Base-by-base conservation (phyloP, 2,888 invertebrate species). In the Pseudococcus viburni region DNA sequence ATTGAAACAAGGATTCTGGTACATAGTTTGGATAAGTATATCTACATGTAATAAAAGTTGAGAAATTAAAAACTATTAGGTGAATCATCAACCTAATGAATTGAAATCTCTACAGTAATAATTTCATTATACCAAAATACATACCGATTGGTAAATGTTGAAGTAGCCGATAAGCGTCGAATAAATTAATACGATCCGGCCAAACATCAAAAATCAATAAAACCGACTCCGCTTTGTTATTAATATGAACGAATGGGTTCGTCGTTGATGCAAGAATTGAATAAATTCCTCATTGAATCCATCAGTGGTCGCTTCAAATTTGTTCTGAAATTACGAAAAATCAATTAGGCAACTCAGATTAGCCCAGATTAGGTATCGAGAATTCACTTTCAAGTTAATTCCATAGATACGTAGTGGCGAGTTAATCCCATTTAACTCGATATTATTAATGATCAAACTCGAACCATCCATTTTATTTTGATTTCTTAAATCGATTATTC, bases 181-280 rank as follows among this genome's bases (percentile, higher is more conserved):
- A 77, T 77, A 19, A 19, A 83, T 83, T 83, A 83, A 73, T 73
- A 7, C 12, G 12, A 19, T 11, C 11, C 46, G 19, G 3, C 80
- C 19, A 4, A 83, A 83, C 80, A 83, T 19, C 80, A 46, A 83
- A 83, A 83, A 42, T 83, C 80, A 83, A 83, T 83, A 83, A 83
- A 83, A 8, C 73, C 46, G 80, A 46, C 46, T n/a, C 19, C 19
- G 19, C 1, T 11, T 83, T 83, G 19, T 19, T 83, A n/a, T 33
- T n/a, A 83, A 83, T 64, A 46, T 46, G 26, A 46, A 11, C 80
- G 80, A 83, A 83, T 12, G 80, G 19, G 9, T 83, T 42, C 22
- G 17, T 83, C 46, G 19, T 83, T 46, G 26, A 83, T 17, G 46
- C 80, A 7, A 83, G 39, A 46, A 46, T 83, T 33, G 9, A 22